Evolutionary conservation across 2,888 invertebrate genomes (phyloP).

Genomic region (Eristalis arbustorum): DNA sequence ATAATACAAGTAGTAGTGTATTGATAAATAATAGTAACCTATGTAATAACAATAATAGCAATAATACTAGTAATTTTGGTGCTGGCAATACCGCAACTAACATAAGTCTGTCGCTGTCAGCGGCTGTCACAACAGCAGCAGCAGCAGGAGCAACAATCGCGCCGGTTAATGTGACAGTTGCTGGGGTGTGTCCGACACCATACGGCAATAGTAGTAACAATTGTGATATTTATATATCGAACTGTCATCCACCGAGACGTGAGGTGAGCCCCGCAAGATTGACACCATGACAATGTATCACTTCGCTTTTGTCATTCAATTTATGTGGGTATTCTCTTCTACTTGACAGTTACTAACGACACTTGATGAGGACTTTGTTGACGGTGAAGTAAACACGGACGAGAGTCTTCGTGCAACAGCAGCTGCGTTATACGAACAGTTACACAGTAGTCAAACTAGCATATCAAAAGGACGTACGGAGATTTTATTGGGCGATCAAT

Average conservation of each 20-base stretch:
- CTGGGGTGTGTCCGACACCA: constrained; percentile 5
- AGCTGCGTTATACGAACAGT: constrained; percentile 72
- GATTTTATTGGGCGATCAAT: constrained; percentile 79
- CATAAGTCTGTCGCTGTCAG: constrained; percentile 45
- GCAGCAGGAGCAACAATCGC: constrained; percentile 26
- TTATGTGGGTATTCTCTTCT: neutral
- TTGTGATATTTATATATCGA: constrained; percentile 80
- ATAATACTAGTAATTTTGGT: constrained; percentile 72
- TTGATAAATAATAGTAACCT: constrained; percentile 68
- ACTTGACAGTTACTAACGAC: constrained; percentile 77
- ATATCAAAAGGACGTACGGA: constrained; percentile 81
- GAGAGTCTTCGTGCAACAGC: constrained; percentile 69
- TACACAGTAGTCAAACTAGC: constrained; percentile 79
- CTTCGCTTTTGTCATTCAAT: too few species aligned
- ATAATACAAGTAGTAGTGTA: constrained; percentile 71
- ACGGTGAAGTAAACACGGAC: constrained; percentile 74
- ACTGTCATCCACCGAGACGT: constrained; percentile 80
- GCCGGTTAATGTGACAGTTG: constrained; percentile 35
- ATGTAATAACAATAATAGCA: constrained; percentile 73
- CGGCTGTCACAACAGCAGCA: constrained; percentile 29
- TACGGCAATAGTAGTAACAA: constrained; percentile 76
- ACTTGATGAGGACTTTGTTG: constrained; percentile 76
- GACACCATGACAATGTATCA: too few species aligned
- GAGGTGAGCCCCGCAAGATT: constrained; percentile 76
- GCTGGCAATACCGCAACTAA: constrained; percentile 54